These are phyloP conservation scores for Podarcis muralis DNA, from an alignment of 2,113 vertebrate species.

Conservation along the genomic window DNA sequence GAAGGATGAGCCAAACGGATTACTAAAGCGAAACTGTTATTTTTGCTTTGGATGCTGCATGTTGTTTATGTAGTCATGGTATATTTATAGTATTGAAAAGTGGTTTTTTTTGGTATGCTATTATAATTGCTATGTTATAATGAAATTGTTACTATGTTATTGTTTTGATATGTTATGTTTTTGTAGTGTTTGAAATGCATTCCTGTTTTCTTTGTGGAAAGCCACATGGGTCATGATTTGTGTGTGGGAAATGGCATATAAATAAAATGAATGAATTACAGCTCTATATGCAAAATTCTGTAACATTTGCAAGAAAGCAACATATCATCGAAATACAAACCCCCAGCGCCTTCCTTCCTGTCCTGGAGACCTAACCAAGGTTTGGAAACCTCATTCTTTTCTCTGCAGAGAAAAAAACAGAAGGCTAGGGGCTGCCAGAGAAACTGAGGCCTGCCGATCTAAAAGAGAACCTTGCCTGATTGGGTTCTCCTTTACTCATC, in stretches of 20 bases:
- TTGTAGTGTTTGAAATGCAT: neutral
- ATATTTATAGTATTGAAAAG: no score
- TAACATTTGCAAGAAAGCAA: neutral
- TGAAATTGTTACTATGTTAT: no score
- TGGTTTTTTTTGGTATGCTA: no score
- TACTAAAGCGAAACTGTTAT: no score
- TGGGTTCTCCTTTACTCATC: neutral
- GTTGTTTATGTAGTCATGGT: no score
- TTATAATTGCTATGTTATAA: no score
- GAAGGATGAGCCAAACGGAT: conserved; percentile 8
- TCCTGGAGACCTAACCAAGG: neutral
- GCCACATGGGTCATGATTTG: neutral
- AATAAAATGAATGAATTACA: no score
- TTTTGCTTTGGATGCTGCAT: no score
- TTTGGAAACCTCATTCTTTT: neutral
- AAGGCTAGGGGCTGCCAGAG: neutral
- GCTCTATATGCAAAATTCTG: no score
- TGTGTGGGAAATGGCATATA: no score
- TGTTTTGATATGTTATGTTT: no score
- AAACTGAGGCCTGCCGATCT: neutral
- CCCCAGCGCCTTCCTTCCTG: neutral
- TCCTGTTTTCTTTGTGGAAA: neutral
- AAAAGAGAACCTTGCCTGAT: neutral
- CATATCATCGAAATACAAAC: neutral
- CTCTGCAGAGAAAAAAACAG: neutral